A percentile compares a stretch with the other conserved stretches of the same genome.
These are phyloP conservation scores for Apogon talboti DNA, from an alignment of 2,797 vertebrate genomes.

Conservation along the genomic window DNA sequence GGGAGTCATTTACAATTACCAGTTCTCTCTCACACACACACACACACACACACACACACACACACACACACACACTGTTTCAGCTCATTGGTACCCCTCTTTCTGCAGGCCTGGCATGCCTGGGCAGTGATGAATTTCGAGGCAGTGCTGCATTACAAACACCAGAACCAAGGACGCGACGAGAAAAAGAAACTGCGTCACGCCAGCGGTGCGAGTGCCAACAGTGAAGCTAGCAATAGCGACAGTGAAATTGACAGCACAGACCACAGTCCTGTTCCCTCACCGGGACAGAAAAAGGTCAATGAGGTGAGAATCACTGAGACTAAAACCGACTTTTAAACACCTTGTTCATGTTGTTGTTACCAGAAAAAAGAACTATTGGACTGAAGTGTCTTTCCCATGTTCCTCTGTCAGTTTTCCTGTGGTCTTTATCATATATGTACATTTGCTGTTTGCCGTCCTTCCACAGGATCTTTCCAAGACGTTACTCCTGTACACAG, in stretches of 20 bases:
- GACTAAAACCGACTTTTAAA: background rate
- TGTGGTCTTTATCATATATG: background rate
- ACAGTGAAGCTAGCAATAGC: conserved; percentile 95
- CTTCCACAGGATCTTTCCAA: conserved; percentile 92
- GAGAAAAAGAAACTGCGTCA: conserved; percentile 97
- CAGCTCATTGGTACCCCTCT: conserved; percentile 23
- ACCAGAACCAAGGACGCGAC: conserved; percentile 93
- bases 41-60: conserved; percentile 1
- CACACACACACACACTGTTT: conserved; percentile 11
- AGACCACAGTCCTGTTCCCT: conserved; percentile 93
- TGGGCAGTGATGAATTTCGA: conserved; percentile 99
- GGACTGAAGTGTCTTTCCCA: too few species aligned
- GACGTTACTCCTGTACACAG: conserved; percentile 94
- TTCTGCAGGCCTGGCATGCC: conserved; percentile 94
- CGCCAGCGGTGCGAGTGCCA: conserved; percentile 88
- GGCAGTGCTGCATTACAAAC: conserved; percentile 97
- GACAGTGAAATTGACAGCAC: conserved; percentile 94
- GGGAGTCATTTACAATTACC: conserved; percentile 43
- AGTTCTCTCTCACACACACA: conserved; percentile 6
- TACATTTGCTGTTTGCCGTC: conserved; percentile 44
- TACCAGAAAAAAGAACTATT: too few species aligned
- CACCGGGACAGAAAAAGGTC: conserved; percentile 94
- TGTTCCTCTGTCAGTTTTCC: background rate
- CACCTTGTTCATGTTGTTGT: too few species aligned
- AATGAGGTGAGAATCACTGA: conserved; percentile 85